Conservation (phyloP, 2,797 vertebrate genomes). For the Poecilia picta region DNA sequence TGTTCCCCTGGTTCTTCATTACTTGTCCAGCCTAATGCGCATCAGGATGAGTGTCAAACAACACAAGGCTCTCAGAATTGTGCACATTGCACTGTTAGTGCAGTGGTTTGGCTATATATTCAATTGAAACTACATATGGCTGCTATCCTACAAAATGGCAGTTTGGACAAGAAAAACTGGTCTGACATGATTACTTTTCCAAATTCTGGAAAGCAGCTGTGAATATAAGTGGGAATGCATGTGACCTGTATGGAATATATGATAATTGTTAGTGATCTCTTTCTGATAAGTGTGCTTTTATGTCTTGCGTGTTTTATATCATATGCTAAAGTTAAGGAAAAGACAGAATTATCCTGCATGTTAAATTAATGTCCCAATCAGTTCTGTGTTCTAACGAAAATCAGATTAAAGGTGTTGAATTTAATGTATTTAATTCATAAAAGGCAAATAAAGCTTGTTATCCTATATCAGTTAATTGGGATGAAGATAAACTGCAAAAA, state of each 20-base stretch:
- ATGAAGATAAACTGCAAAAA: background rate
- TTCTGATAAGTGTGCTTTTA: slow-evolving; percentile 38
- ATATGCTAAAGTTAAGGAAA: slow-evolving; percentile 26
- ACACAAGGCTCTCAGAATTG: slow-evolving; percentile 49
- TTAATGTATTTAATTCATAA: slow-evolving; percentile 18
- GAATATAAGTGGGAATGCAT: slow-evolving; percentile 50
- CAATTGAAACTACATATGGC: slow-evolving; percentile 77
- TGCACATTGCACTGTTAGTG: slow-evolving; percentile 67
- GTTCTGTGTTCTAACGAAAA: slow-evolving; percentile 3
- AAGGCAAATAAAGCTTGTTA: slow-evolving; percentile 1
- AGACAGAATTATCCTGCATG: slow-evolving; percentile 21
- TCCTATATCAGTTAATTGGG: slow-evolving; percentile 5
- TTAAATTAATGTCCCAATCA: slow-evolving; percentile 15
- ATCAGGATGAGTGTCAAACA: slow-evolving; percentile 23
- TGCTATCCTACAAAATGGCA: slow-evolving; percentile 86
- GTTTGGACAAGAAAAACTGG: slow-evolving; percentile 65
- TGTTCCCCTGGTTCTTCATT: slow-evolving; percentile 13
- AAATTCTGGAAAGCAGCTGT: slow-evolving; percentile 36
- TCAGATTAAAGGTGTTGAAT: background rate
- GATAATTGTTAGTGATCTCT: slow-evolving; percentile 60
- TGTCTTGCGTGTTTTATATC: slow-evolving; percentile 32
- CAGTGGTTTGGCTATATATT: slow-evolving; percentile 60
- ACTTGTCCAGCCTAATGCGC: slow-evolving; percentile 32
- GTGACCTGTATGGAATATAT: slow-evolving; percentile 21
- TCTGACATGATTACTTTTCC: slow-evolving; percentile 32